Evolutionary conservation across 2,797 vertebrate genomes (phyloP), one percentile per base, ranked within the genome.

Genomic region (Enteromius treurensis): DNA sequence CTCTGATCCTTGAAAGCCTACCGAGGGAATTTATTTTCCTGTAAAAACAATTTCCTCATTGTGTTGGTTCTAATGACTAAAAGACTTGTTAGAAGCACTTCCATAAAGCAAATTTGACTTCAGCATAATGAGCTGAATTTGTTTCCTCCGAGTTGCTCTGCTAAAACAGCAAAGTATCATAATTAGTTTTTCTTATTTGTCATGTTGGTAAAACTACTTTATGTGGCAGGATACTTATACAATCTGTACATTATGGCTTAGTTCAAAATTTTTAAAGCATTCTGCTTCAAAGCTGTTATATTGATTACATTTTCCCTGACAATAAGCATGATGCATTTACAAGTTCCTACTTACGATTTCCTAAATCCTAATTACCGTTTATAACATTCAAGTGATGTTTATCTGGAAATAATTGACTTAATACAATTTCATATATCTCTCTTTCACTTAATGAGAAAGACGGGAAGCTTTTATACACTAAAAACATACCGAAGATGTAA

Each of bases 1-100:
- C 47, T 40, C 62, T 64, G 58, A 23, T 64, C 42, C 80, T 82
- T 77, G 58, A 82, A 69, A 82, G 81, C 74, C 4, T 58, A 77
- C 68, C 81, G 17, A 47, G 82, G 75, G 75, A 70, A 62, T 78
- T 34, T 62, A 60, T 60, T 83, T 83, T 78, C 67, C 76, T 78
- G 82, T 83, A 83, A 78, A 71, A 78, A 83, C 75, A 21, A 78
- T 83, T 78, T 83, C 67, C 75, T 78, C 67, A 42, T 55, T 51
- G 67, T 51, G 76, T 77, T 60, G 82, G 8, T 62, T 62, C 53
- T 83, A 83, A 77, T 83, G 76, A 71, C 80, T 76, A 64, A 82
- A 74, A 82, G 70, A 75, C 74, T 82, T 71, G n/a, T 81, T 49
- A 65, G 80, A 75, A 65, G 80, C 80, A 37, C 80, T 60, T 83